Base-by-base conservation (phyloP, 2,888 invertebrate species). In the Cheilosia vulpina region DNA sequence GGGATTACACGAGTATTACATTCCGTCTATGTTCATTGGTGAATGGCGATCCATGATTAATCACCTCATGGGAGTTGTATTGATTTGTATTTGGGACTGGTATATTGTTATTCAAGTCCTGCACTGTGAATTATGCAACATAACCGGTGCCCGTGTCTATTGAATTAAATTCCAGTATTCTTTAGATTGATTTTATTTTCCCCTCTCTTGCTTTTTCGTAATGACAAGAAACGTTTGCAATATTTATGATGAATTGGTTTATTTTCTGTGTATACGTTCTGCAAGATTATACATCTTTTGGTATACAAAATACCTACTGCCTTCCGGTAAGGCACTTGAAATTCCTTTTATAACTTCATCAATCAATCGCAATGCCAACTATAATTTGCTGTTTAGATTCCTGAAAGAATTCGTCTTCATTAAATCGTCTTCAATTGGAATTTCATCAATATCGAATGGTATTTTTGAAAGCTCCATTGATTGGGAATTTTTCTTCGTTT, bases 1-100 rank as follows among this genome's bases (percentile, higher is more conserved):
- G 68, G 27, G 24, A 27, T 5, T 17, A 11, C 27, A 45, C 27
- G 27, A 62, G 55, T 57, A 57, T 57, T 45, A 57, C 68, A 19
- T 57, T 45, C 34, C 34, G 68, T 57, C 55, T 27, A 19, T 19
- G 9, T 7, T 13, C 38, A 38, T 38, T 52, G 27, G 66, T 45
- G 19, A 45, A 31, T 57, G 19, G 4, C 31, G 27, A 57, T 68
- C 43, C 45, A 31, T 27, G 27, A 62, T 62, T 62, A 62, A 62
- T 62, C 45, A 45, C 17, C 27, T 31, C 62, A 62, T 11, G 62
- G 45, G 62, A 45, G 2, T 45, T 1, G 24, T 62, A 27, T 62
- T 45, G 62, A 45, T 62, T 62, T 62, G 17, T 31, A 45, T 27
- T 45, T 62, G 38, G 41, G 38, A 38, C 21, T 5, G n/a, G 9